Percentiles rank a stretch among this genome's conserved stretches.
These are phyloP conservation scores for Prosapia bicincta DNA, from an alignment of 2,888 invertebrate species.

Conservation along the genomic window DNA sequence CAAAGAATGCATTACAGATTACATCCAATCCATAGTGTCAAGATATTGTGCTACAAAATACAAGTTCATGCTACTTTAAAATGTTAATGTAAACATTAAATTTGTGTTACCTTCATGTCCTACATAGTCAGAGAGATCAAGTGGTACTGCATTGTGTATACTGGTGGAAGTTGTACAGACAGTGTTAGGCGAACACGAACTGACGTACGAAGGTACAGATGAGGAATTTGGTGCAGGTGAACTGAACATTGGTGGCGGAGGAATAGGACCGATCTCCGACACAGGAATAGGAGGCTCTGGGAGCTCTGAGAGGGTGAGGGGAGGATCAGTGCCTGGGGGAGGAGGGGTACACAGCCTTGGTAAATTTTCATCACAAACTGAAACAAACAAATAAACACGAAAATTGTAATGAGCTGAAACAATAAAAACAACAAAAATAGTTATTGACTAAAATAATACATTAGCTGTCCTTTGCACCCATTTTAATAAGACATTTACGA, in stretches of 20 bases:
- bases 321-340: slow-evolving; percentile 24
- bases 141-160: slow-evolving; percentile 43
- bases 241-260: slow-evolving; percentile 94
- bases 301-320: slow-evolving; percentile 75
- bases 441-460: no score
- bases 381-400: slow-evolving; percentile 13
- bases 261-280: slow-evolving; percentile 90
- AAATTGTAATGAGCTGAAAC: no score
- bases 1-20: no score
- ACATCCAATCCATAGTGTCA: no score
- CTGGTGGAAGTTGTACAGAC: slow-evolving; percentile 30
- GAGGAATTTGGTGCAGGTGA: slow-evolving; percentile 47
- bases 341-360: slow-evolving; percentile 28
- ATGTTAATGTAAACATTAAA: no score
- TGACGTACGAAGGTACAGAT: slow-evolving; percentile 42
- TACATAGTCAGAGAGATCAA: slow-evolving; percentile 47
- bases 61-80: no score
- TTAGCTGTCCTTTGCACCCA: no score
- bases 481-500: no score
- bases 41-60: no score
- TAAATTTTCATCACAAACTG: slow-evolving; percentile 31
- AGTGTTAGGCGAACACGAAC: not conserved
- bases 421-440: not conserved
- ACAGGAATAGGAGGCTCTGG: slow-evolving; percentile 90
- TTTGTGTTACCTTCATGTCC: slow-evolving; percentile 63